phyloP scores from a whole-genome alignment of 92 coral and sea anemone species.

The Phenganax subtilis region DNA sequence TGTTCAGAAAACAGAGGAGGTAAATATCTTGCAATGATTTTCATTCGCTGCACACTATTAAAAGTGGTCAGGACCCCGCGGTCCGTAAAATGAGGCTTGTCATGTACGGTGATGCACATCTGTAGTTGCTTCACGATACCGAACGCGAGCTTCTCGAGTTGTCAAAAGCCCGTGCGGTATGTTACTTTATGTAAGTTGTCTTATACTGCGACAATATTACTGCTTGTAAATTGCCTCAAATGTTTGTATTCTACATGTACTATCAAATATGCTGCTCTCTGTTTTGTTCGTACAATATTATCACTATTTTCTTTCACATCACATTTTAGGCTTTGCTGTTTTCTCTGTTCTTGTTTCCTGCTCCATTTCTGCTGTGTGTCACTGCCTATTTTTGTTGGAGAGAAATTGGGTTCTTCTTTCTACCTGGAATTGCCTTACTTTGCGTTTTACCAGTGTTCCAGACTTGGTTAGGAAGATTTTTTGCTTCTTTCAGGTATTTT shows the following conservation, averaged over 20 bases:
- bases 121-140: too few relatives aligned
- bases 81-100: too few relatives aligned
- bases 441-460: constrained; percentile 69
- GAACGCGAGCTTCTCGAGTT: too few relatives aligned
- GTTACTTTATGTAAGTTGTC: too few relatives aligned
- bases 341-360: constrained; percentile 56
- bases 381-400: constrained; percentile 39
- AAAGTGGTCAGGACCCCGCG: too few relatives aligned
- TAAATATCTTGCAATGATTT: constrained; percentile 28
- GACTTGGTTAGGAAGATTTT: constrained; percentile 65
- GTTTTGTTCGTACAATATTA: background rate
- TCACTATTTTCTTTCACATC: too few relatives aligned
- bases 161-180: too few relatives aligned
- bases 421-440: constrained; percentile 40
- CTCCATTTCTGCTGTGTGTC: constrained; percentile 52
- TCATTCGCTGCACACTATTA: background rate
- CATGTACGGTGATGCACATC: too few relatives aligned
- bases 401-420: constrained; percentile 29
- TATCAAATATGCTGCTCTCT: background rate
- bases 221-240: too few relatives aligned
- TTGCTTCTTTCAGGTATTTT: constrained; percentile 70
- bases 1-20: constrained; percentile 77
- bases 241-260: too few relatives aligned
- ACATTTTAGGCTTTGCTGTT: constrained; percentile 57
- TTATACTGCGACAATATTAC: too few relatives aligned